These are phyloP conservation scores for Phrixothrix hirtus DNA, from an alignment of 2,888 invertebrate genomes.

Conservation along the genomic window DNA sequence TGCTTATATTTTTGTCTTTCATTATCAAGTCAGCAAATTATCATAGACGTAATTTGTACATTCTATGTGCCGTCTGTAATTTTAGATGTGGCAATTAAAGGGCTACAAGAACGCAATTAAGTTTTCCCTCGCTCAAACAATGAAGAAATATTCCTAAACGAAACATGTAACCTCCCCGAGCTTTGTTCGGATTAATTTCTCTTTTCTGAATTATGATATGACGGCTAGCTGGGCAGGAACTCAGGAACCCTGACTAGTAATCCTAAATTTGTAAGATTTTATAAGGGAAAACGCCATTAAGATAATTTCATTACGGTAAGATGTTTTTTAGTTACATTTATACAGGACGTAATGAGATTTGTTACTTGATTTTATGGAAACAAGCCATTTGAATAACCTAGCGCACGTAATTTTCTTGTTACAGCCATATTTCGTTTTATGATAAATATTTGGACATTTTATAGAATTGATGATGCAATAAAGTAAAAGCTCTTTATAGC, in stretches of 20 bases:
- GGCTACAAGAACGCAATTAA: conserved; percentile 27
- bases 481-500: conserved; percentile 22
- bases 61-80: conserved; percentile 18
- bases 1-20: conserved; percentile 4
- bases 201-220: conserved; percentile 26
- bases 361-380: conserved; percentile 15
- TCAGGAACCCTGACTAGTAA: conserved; percentile 3
- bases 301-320: conserved; percentile 26
- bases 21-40: conserved; percentile 18
- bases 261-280: conserved; percentile 19
- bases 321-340: conserved; percentile 17
- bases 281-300: conserved; percentile 19
- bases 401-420: conserved; percentile 17
- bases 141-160: conserved; percentile 25
- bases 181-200: conserved; percentile 30
- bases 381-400: conserved; percentile 11
- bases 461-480: conserved; percentile 26
- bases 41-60: conserved; percentile 13
- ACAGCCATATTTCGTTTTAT: conserved; percentile 14
- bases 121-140: conserved; percentile 23
- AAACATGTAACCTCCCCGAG: conserved; percentile 26
- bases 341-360: conserved; percentile 12
- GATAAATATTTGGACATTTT: conserved; percentile 14
- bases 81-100: conserved; percentile 27
- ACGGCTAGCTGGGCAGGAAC: conserved; percentile 14